Evolutionary conservation across 2,888 invertebrate genomes (phyloP).

Genomic region (Congeria kusceri): DNA sequence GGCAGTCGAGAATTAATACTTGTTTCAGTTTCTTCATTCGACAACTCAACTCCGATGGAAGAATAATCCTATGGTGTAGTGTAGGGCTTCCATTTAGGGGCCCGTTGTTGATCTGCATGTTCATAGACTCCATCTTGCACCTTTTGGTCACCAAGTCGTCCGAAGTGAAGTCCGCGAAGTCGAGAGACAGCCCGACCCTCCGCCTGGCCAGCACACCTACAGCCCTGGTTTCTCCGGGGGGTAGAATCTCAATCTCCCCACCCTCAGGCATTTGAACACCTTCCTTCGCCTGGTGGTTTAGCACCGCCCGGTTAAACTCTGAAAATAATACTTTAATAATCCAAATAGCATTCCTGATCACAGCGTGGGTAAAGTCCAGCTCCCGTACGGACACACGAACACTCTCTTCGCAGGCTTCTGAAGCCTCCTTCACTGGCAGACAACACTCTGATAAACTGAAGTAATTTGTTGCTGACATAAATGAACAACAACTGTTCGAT

Average conservation of each 20-base stretch:
- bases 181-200: conserved; percentile 54
- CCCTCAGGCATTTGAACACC: conserved; percentile 78
- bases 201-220: conserved; percentile 49
- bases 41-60: conserved; percentile 72
- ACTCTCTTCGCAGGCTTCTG: conserved; percentile 7
- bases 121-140: conserved; percentile 75
- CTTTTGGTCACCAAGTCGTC: conserved; percentile 68
- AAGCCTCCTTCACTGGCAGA: conserved; percentile 6
- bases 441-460: conserved; percentile 19
- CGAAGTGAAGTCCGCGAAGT: conserved; percentile 54
- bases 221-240: conserved; percentile 64
- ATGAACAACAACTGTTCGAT: conserved; percentile 63
- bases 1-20: conserved; percentile 88
- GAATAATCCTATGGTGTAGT: conserved; percentile 67
- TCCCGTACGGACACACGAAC: conserved; percentile 43
- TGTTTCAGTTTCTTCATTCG: conserved; percentile 72
- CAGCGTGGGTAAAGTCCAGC: conserved; percentile 2
- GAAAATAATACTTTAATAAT: conserved; percentile 30
- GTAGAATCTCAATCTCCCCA: conserved; percentile 76
- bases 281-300: conserved; percentile 31
- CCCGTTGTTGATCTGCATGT: conserved; percentile 56
- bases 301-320: conserved; percentile 43
- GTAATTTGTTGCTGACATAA: conserved; percentile 61
- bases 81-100: conserved; percentile 33
- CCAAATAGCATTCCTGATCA: conserved; percentile 35